These are phyloP conservation scores for Micrasema longulum DNA, from an alignment of 1,140 invertebrate species.

Conservation along the genomic window DNA sequence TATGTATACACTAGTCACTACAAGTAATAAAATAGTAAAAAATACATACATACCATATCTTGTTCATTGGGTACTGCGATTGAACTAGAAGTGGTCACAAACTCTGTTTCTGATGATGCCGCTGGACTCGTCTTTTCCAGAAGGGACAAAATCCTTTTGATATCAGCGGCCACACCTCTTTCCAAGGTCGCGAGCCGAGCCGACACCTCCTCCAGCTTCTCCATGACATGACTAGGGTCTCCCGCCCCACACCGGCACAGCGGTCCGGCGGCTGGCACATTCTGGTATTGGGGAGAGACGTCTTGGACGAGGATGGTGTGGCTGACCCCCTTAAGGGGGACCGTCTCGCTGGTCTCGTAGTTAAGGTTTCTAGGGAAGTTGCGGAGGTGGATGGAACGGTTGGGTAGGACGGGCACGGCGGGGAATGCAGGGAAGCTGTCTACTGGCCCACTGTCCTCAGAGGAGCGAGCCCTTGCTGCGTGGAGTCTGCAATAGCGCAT, in stretches of 20 bases:
- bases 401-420: slow-evolving; percentile 30
- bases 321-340: slow-evolving; percentile 35
- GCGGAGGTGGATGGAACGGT: slow-evolving; percentile 37
- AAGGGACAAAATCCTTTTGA: slow-evolving; percentile 74
- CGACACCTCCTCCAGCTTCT: slow-evolving; percentile 74
- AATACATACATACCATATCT: slow-evolving; percentile 56
- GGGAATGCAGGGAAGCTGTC: slow-evolving; percentile 49
- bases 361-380: slow-evolving; percentile 50
- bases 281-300: slow-evolving; percentile 65
- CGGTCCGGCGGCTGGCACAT: slow-evolving; percentile 56
- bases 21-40: neutral
- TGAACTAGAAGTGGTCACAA: slow-evolving; percentile 60
- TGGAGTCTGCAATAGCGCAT: slow-evolving; percentile 53
- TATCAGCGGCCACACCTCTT: slow-evolving; percentile 74
- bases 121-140: slow-evolving; percentile 67
- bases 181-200: slow-evolving; percentile 74
- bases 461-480: slow-evolving; percentile 38
- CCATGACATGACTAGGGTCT: slow-evolving; percentile 60
- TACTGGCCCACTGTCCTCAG: slow-evolving; percentile 46
- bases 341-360: slow-evolving; percentile 43
- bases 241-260: slow-evolving; percentile 56
- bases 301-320: slow-evolving; percentile 58
- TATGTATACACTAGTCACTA: too few relatives aligned
- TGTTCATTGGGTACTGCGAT: slow-evolving; percentile 58
- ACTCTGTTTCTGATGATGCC: slow-evolving; percentile 63